A percentile compares a stretch with the other conserved stretches of the same genome.
These are phyloP conservation scores for Acinonyx jubatus DNA, from an alignment of 2,113 vertebrate genomes.

Conservation along the genomic window DNA sequence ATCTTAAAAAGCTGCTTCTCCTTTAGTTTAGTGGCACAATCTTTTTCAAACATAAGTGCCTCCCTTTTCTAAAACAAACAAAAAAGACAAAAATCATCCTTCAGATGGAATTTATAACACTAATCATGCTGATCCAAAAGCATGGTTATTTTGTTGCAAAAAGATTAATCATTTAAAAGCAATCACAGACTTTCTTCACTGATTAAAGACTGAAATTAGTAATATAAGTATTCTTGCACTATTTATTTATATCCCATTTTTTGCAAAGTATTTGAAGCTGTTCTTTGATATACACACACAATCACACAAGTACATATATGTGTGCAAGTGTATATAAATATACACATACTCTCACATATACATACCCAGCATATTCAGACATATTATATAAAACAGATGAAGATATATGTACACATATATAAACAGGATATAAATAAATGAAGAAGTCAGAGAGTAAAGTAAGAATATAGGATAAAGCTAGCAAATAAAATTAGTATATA, in stretches of 20 bases:
- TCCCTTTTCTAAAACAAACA: constrained; percentile 87
- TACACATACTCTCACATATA: not conserved
- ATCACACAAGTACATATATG: not conserved
- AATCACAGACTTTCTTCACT: constrained; percentile 42
- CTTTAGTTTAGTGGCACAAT: constrained; percentile 92
- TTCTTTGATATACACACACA: not conserved
- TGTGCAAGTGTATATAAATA: not conserved
- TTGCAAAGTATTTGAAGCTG: constrained; percentile 31
- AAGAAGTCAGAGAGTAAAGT: constrained; percentile 45
- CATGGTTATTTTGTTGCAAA: constrained; percentile 57
- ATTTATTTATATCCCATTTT: constrained; percentile 63
- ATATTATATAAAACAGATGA: constrained; percentile 10
- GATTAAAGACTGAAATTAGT: constrained; percentile 55
- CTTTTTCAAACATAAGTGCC: constrained; percentile 86
- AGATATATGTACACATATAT: not conserved
- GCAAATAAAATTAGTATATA: constrained; percentile 49
- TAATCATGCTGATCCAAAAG: constrained; percentile 55
- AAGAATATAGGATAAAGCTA: constrained; percentile 50
- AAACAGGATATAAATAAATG: constrained; percentile 60
- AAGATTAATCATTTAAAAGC: constrained; percentile 33
- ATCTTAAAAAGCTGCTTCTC: constrained; percentile 93
- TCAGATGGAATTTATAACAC: constrained; percentile 54
- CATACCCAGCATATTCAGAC: not conserved
- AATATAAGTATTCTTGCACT: constrained; percentile 16
- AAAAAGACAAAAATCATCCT: constrained; percentile 59